Percentiles rank a stretch among this genome's conserved stretches.
Evolutionary conservation across 2,797 vertebrate species (phyloP).

Genomic region (Myotis pilosus): DNA sequence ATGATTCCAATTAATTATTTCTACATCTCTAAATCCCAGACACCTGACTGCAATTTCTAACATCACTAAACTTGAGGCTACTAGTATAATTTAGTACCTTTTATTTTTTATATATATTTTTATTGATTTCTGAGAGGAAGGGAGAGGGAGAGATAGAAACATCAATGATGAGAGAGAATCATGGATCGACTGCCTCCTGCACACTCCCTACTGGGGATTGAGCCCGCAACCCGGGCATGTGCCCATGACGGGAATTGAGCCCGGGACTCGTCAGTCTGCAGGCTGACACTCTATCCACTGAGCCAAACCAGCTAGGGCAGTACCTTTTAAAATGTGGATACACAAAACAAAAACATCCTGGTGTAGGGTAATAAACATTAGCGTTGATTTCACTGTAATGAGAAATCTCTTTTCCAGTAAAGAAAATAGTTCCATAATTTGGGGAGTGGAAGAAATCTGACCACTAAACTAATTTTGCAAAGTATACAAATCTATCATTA

Average conservation of each 20-base stretch:
- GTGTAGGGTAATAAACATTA: background rate
- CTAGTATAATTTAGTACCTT: background rate
- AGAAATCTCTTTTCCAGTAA: background rate
- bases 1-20: slow-evolving; percentile 10
- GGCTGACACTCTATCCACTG: too few species aligned
- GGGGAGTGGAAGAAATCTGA: background rate
- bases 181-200: too few species aligned
- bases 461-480: background rate
- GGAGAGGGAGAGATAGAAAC: too few species aligned
- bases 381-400: background rate
- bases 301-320: too few species aligned
- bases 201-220: too few species aligned
- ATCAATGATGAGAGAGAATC: too few species aligned
- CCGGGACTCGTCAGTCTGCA: too few species aligned
- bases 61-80: background rate
- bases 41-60: background rate
- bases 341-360: background rate
- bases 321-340: background rate
- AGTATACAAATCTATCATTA: background rate
- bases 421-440: background rate
- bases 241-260: too few species aligned
- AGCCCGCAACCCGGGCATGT: too few species aligned
- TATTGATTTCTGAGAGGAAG: too few species aligned
- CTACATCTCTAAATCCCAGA: background rate
- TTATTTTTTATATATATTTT: too few species aligned